A percentile compares a stretch with the other conserved stretches of the same genome.
Conservation (phyloP, 2,888 invertebrate species). For the Byasa hedistus region DNA sequence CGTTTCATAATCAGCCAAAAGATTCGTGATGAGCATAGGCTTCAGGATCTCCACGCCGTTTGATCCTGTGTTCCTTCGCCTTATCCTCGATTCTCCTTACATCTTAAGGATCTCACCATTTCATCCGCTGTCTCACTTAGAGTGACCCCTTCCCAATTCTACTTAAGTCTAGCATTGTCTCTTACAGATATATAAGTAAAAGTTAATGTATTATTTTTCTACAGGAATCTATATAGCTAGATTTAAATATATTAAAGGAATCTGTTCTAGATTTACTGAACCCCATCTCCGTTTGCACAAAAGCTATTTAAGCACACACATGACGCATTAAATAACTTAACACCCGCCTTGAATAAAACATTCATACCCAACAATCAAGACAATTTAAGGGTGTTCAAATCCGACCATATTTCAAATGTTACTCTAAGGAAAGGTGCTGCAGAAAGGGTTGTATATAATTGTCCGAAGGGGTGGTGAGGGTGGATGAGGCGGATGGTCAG, state of each 20-base stretch:
- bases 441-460: slow-evolving; percentile 60
- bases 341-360: slow-evolving; percentile 44
- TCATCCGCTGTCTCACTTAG: no score
- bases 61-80: no score
- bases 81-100: no score
- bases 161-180: no score
- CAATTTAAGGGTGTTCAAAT: slow-evolving; percentile 57
- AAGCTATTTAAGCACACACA: slow-evolving; percentile 3
- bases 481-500: slow-evolving; percentile 61
- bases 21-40: no score
- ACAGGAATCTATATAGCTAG: no score
- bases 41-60: no score
- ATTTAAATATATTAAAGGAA: background rate
- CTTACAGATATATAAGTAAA: no score
- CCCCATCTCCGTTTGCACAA: background rate
- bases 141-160: no score
- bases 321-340: slow-evolving; percentile 7
- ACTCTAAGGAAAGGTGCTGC: slow-evolving; percentile 61
- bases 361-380: slow-evolving; percentile 40
- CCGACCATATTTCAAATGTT: slow-evolving; percentile 72
- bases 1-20: no score
- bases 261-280: background rate
- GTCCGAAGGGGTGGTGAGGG: slow-evolving; percentile 43
- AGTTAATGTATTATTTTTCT: no score
- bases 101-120: no score